phyloP scores from a whole-genome alignment of 2,888 invertebrate genomes.

The Sisyra nigra region DNA sequence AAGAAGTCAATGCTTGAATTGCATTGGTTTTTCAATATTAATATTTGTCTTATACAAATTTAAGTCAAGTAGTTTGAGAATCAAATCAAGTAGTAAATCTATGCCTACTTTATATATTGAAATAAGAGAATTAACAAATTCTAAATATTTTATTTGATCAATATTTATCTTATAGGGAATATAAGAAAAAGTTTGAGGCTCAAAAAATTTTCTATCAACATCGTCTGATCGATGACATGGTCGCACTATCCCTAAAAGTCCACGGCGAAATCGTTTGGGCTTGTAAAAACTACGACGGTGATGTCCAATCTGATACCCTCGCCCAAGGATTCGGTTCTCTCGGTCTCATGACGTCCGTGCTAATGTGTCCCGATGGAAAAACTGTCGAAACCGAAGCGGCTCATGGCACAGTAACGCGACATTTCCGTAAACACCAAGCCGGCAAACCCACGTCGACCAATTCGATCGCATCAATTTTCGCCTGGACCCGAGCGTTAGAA shows the following conservation, averaged over 20 bases:
- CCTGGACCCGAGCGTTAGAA: constrained; percentile 73
- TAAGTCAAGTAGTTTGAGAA: no score
- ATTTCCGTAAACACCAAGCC: constrained; percentile 76
- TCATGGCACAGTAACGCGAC: constrained; percentile 81
- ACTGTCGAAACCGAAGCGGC: constrained; percentile 86
- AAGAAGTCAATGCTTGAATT: no score
- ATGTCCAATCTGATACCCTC: constrained; percentile 78
- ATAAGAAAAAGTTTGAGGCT: constrained; percentile 57
- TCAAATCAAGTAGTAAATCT: no score
- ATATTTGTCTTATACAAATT: no score
- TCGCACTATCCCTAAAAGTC: constrained; percentile 71
- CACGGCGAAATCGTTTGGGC: constrained; percentile 82
- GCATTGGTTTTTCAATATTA: no score
- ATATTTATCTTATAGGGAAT: constrained; percentile 37
- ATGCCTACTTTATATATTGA: no score
- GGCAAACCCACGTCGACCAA: constrained; percentile 79
- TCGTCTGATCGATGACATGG: constrained; percentile 83
- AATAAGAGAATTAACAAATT: no score
- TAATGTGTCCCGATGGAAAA: constrained; percentile 76
- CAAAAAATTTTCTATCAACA: constrained; percentile 83
- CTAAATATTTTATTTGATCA: no score
- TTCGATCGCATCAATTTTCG: constrained; percentile 82
- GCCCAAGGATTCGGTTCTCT: constrained; percentile 68
- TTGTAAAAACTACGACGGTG: constrained; percentile 87
- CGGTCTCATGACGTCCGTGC: constrained; percentile 82